Evolutionary conservation across 2,113 vertebrate genomes (phyloP), one percentile per base, ranked within the genome.

Genomic region (Poicephalus meyeri): DNA sequence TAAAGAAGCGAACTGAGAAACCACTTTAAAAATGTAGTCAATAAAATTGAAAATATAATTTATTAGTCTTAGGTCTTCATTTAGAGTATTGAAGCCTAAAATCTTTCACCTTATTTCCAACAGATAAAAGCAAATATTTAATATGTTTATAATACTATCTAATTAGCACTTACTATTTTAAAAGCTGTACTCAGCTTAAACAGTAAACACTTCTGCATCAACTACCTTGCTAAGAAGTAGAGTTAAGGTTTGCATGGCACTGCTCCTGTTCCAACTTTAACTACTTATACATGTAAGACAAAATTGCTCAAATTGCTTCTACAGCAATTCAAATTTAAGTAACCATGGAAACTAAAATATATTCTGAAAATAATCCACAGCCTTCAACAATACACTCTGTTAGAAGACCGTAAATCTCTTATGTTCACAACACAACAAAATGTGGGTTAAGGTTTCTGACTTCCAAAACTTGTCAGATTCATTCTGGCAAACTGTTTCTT

Each of bases 321-420:
- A 86, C 80, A 92, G 86, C 86, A 88, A 86, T 91, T 93, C 28
- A 1, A 84, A 91, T 95, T 88, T 95, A 94, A 85, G 95, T 96
- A 93, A 92, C 95, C 95, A 95, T 95, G 90, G 93, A 86, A 96
- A 97, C 92, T n/a, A 52, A 90, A 96, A 58, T 79, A 72, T 92
- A 86, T 91, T 84, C 93, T 96, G 91, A 95, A 96, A 97, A 96
- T 88, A 94, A 96, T 79, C 80, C 88, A 74, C 6, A 15, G 65
- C 80, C 68, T 95, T 93, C 77, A 92, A 76, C 85, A 92, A 88
- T 21, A 35, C 80, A 46, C 61, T 79, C 68, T 80, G 76, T 72
- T 88, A 61, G 55, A 86, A 92, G 56, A 93, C 6, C 3, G 18
- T 0, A 0, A 28, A 58, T 55, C 41, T 84, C 88, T 76, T 33